Percentiles rank a stretch among this genome's conserved stretches.
phyloP scores from a whole-genome alignment of 2,113 vertebrate species.

The Bettongia penicillata region DNA sequence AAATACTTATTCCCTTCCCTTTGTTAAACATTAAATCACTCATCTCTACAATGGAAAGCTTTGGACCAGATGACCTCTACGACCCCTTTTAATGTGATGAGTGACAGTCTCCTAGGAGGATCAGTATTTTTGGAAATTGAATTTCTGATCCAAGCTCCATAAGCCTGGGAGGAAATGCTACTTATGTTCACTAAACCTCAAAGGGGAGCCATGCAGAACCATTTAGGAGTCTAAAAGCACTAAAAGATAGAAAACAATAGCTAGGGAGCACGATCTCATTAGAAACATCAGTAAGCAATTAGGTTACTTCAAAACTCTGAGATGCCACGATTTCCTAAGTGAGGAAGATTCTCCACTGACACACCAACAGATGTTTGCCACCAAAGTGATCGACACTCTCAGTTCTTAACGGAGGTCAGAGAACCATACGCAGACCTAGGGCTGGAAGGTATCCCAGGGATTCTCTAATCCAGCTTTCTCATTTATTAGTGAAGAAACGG shows the following conservation, averaged over 20 bases:
- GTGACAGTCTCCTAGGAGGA: background rate
- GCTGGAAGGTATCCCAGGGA: no score
- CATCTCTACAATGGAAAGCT: background rate
- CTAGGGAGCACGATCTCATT: background rate
- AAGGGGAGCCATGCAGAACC: background rate
- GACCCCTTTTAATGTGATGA: background rate
- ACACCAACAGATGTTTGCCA: background rate
- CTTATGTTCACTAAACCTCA: background rate
- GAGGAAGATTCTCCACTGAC: background rate
- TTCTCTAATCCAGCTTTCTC: no score
- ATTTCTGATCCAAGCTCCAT: background rate
- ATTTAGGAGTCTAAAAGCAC: background rate
- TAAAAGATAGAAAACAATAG: background rate
- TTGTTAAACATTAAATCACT: background rate
- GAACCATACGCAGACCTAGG: background rate
- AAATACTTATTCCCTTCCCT: background rate
- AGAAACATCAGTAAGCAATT: constrained; percentile 9
- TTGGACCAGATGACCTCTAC: background rate
- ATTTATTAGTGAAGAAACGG: no score
- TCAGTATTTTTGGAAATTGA: background rate
- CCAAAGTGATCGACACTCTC: background rate
- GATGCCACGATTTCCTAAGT: background rate
- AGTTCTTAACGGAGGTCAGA: background rate
- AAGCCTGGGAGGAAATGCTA: background rate
- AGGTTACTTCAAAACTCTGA: background rate